phyloP scores from a whole-genome alignment of 2,888 invertebrate genomes.

The Latrodectus hesperus region DNA sequence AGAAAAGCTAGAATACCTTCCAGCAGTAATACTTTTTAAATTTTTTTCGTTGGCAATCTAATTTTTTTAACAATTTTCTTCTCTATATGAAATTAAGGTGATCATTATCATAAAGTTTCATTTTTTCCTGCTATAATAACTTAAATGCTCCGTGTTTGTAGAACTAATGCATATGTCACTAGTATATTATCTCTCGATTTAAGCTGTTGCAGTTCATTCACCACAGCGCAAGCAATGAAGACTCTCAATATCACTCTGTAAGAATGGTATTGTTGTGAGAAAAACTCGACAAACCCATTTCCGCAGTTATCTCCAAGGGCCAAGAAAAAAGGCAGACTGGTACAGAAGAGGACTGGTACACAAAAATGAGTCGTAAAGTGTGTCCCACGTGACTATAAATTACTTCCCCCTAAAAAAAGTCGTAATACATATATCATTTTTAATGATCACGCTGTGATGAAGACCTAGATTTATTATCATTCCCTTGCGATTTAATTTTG shows the following conservation, averaged over 20 bases:
- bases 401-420: constrained; percentile 1
- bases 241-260: not conserved
- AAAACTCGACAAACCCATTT: not conserved
- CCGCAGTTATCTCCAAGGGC: not conserved
- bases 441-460: constrained; percentile 5
- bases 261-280: not conserved
- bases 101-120: no score
- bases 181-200: no score
- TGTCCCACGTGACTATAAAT: constrained; percentile 18
- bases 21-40: no score
- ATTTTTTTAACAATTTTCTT: no score
- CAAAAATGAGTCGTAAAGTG: constrained; percentile 28
- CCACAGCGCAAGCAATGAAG: no score
- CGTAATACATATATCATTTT: constrained; percentile 34
- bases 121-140: no score
- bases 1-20: no score
- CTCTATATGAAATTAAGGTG: no score
- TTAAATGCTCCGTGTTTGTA: no score
- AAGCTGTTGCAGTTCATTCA: no score
- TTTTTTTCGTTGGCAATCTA: no score
- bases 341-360: not conserved
- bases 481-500: not conserved
- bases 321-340: not conserved
- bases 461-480: not conserved
- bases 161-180: no score